A percentile compares a stretch with the other conserved stretches of the same genome.
These are phyloP conservation scores for Pachypeltis micranthus DNA, from an alignment of 1,140 invertebrate genomes.

Conservation along the genomic window DNA sequence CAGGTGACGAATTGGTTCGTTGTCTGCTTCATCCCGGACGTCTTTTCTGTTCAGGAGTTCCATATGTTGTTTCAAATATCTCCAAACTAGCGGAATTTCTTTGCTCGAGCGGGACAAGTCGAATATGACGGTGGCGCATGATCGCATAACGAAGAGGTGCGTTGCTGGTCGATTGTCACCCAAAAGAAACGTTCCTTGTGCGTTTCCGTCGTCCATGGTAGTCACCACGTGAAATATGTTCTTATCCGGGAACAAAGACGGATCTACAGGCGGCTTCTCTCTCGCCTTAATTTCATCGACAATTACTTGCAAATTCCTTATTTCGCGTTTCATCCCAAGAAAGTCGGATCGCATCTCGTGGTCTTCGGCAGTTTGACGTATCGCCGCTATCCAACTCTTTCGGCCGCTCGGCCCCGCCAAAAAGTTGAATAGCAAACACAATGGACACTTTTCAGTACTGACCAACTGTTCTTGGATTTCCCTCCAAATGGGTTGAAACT, in stretches of 20 bases:
- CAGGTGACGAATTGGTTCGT: background rate
- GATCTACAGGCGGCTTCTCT: background rate
- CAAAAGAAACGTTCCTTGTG: background rate
- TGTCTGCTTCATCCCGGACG: background rate
- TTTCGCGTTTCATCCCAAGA: no score
- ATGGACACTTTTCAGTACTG: background rate
- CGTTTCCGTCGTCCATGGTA: background rate
- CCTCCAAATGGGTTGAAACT: background rate
- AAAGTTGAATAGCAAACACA: background rate
- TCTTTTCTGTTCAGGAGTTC: slow-evolving; percentile 4
- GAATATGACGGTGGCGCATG: slow-evolving; percentile 9
- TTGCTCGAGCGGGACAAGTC: slow-evolving; percentile 8
- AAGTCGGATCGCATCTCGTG: no score
- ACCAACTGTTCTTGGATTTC: background rate
- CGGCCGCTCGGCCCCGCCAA: no score
- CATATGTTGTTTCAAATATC: slow-evolving; percentile 6
- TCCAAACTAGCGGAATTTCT: slow-evolving; percentile 1
- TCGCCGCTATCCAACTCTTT: no score
- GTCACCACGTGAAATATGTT: background rate
- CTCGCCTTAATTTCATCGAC: background rate
- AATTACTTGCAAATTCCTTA: background rate
- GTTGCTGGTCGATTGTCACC: background rate
- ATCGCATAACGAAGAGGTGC: background rate
- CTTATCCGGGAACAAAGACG: background rate
- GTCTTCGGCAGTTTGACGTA: no score